Conservation (phyloP, 2,113 vertebrate genomes). For the Upupa epops region DNA sequence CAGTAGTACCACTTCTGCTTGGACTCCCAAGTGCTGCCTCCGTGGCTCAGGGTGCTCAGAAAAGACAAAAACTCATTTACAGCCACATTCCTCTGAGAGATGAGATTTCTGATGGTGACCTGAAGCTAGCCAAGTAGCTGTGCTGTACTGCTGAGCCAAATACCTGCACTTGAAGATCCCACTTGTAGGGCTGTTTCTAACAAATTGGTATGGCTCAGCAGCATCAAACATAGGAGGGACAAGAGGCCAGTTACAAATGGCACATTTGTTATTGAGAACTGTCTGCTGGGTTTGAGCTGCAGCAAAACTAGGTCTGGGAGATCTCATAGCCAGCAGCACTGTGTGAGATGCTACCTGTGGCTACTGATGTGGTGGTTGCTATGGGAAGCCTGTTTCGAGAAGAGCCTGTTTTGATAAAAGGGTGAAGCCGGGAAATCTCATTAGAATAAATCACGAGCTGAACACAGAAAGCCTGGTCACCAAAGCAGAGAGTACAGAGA, state of each 20-base stretch:
- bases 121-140: neutral
- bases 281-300: neutral
- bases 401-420: neutral
- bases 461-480: neutral
- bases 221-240: neutral
- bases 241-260: neutral
- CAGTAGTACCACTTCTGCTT: too few relatives aligned
- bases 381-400: slow-evolving; percentile 3
- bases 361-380: slow-evolving; percentile 5
- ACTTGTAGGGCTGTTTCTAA: fast-evolving
- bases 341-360: neutral
- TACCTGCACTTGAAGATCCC: neutral
- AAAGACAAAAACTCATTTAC: neutral
- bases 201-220: fast-evolving
- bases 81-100: neutral
- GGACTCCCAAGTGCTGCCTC: too few relatives aligned
- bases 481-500: neutral
- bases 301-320: neutral
- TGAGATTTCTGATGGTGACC: neutral
- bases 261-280: neutral
- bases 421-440: neutral
- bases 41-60: neutral
- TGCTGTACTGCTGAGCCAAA: neutral
- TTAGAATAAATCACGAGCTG: neutral
- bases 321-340: neutral